These are phyloP conservation scores for Poeciliopsis occidentalis DNA, from an alignment of 2,113 vertebrate genomes.

Conservation along the genomic window DNA sequence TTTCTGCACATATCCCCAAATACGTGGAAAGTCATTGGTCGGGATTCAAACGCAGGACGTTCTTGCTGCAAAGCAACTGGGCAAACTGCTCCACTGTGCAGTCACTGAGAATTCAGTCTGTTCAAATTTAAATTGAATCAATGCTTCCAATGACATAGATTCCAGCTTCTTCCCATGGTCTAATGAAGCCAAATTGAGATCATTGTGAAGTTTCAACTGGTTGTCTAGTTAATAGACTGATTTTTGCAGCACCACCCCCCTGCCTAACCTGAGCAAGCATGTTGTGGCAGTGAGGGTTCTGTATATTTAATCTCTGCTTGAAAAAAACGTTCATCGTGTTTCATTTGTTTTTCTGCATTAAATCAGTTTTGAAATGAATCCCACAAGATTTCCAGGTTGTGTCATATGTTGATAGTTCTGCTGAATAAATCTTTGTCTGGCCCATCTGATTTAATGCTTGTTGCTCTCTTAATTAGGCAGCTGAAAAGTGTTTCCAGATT, in stretches of 20 bases:
- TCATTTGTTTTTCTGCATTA: background rate
- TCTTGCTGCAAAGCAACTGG: no score
- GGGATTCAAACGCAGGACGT: background rate
- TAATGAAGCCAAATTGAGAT: background rate
- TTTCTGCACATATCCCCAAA: no score
- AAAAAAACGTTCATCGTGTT: background rate
- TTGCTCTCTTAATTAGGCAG: conserved; percentile 18
- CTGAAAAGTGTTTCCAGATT: conserved; percentile 20
- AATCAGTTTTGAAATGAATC: background rate
- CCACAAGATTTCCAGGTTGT: background rate
- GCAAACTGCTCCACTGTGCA: background rate
- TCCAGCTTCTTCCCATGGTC: background rate
- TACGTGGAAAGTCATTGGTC: background rate
- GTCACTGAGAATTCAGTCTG: background rate
- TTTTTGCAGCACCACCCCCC: background rate
- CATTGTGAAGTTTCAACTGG: background rate
- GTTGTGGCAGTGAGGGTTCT: background rate
- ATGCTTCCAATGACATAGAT: background rate
- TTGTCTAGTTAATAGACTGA: background rate
- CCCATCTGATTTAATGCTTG: conserved; percentile 2
- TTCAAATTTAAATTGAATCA: background rate
- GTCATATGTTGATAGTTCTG: background rate
- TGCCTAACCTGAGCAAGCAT: background rate
- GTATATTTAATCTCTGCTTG: background rate
- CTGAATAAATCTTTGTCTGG: background rate